Base-by-base conservation (phyloP, 2,113 vertebrate species). In the Garra rufa region DNA sequence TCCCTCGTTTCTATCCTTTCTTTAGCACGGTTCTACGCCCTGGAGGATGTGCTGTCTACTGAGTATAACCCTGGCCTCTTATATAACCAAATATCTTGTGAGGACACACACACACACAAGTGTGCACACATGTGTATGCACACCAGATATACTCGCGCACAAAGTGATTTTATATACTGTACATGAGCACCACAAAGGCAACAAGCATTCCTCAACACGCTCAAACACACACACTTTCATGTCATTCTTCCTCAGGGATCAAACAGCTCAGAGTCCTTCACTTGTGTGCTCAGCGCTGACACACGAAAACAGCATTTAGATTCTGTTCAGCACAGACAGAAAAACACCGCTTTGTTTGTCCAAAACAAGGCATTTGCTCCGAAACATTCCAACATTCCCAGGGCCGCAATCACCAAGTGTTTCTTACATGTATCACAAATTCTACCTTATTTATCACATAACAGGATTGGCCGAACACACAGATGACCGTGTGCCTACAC, bases 21-120 rank as follows among this genome's bases (percentile, higher is more conserved):
- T 81, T 70, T 46, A 67, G 71, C 77, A 80, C 44, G 15, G 44
- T 38, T 46, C 52, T 78, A 83, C 83, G 89, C 92, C 91, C 87
- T 84, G 44, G 89, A 92, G 92, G 89, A 74, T 79, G 63, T 80
- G 43, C 78, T 79, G 81, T 63, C 74, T 87, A 59, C 69, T 76
- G 76, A 83, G 59, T 44, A 52, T 81, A 69, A 70, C 81, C 81
- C 70, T 55, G 71, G 8, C 28, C 75, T 83, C 41, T 83, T 79
- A 83, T 79, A 79, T 80, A 80, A 79, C 34, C 44, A 65, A 21
- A 63, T 14, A 57, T 61, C 26, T 55, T 43, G 48, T 57, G 13
- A 24, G 77, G n/a, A 38, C 48, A 52, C 48, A 41, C 57, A 44
- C 61, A 15, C 5, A n/a, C 15, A 57, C 48, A 14, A 57, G 52